These are phyloP conservation scores for Epicampocera succincta DNA, from an alignment of 2,888 invertebrate species.

Conservation along the genomic window DNA sequence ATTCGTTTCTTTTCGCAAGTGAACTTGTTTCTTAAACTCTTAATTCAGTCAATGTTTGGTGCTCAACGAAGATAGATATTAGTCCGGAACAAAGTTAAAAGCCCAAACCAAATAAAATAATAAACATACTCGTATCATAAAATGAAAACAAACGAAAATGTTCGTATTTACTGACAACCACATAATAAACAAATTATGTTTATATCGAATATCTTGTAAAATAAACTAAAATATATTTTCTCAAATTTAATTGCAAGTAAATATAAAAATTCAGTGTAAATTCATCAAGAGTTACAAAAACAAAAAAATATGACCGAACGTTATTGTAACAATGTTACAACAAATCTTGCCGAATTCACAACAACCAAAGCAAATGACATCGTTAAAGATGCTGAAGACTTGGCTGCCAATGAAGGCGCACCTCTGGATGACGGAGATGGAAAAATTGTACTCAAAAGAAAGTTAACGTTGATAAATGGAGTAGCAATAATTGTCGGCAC, in stretches of 20 bases:
- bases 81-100: background rate
- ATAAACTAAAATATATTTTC: background rate
- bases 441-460: conserved; percentile 88
- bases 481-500: conserved; percentile 94
- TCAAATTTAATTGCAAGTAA: background rate
- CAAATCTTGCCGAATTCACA: conserved; percentile 72
- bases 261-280: background rate
- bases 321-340: conserved; percentile 77
- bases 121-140: too few relatives aligned
- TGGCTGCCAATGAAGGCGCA: conserved; percentile 13
- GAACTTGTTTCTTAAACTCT: conserved; percentile 11
- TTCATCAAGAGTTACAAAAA: background rate
- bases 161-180: background rate
- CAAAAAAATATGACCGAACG: conserved; percentile 74
- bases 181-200: conserved; percentile 3
- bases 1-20: background rate
- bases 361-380: conserved; percentile 14
- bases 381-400: conserved; percentile 40
- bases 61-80: background rate
- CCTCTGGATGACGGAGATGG: conserved; percentile 73
- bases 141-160: conserved; percentile 16
- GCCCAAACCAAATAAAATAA: background rate
- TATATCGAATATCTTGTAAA: background rate
- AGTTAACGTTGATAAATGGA: conserved; percentile 92
- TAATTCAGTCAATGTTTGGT: conserved; percentile 39